Conservation (phyloP, 2,888 invertebrate genomes). For the Brenthis daphne region DNA sequence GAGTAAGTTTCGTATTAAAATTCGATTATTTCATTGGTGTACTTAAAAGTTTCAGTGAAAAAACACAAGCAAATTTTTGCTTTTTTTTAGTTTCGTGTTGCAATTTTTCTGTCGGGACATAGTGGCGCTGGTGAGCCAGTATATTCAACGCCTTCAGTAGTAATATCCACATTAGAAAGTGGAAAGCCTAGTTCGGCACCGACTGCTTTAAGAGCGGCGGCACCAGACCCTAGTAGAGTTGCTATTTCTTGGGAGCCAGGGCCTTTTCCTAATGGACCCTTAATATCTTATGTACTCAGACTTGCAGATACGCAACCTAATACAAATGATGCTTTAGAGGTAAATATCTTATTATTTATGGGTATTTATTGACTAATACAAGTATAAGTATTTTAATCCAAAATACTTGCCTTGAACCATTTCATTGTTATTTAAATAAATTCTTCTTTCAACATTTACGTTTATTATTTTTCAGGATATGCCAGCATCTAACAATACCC, state of each 20-base stretch:
- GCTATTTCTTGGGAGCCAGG: slow-evolving; percentile 95
- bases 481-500: slow-evolving; percentile 85
- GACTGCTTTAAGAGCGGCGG: slow-evolving; percentile 87
- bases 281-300: slow-evolving; percentile 91
- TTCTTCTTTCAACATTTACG: neutral
- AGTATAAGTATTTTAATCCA: neutral
- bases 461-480: slow-evolving; percentile 83
- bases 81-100: slow-evolving; percentile 90
- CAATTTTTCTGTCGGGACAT: slow-evolving; percentile 87
- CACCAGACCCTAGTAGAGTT: slow-evolving; percentile 91
- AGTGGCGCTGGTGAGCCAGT: slow-evolving; percentile 86
- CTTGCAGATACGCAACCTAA: slow-evolving; percentile 83
- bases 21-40: neutral
- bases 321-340: slow-evolving; percentile 85
- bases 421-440: slow-evolving; percentile 4
- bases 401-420: too few species aligned
- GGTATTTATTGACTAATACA: too few species aligned
- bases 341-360: slow-evolving; percentile 49
- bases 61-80: neutral
- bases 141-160: slow-evolving; percentile 88
- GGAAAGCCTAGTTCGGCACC: slow-evolving; percentile 91
- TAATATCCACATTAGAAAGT: slow-evolving; percentile 87
- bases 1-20: slow-evolving; percentile 82
- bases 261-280: slow-evolving; percentile 92
- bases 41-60: too few species aligned